A percentile compares a stretch with the other conserved stretches of the same genome.
These are phyloP conservation scores for Synodontis membranacea DNA, from an alignment of 2,113 vertebrate species.

Conservation along the genomic window DNA sequence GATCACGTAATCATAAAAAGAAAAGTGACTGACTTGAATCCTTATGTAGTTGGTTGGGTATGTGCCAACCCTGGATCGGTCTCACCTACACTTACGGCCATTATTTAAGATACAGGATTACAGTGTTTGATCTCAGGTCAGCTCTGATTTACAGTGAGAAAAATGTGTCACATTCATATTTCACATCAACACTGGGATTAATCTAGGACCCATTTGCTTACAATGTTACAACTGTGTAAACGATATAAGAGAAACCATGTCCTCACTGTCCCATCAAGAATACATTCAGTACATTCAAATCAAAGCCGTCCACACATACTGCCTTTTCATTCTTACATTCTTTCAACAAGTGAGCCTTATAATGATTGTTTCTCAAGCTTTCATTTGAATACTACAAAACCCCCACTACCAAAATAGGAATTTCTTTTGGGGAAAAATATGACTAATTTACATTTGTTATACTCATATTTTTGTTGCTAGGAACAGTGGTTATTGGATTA, in stretches of 20 bases:
- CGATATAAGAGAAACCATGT: background rate
- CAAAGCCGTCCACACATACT: background rate
- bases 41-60: background rate
- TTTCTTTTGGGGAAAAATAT: background rate
- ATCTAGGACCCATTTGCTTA: background rate
- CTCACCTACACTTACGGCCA: background rate
- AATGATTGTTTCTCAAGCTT: background rate
- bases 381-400: slow-evolving; percentile 24
- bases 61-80: slow-evolving; percentile 1
- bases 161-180: slow-evolving; percentile 3
- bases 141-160: background rate
- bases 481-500: slow-evolving; percentile 33
- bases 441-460: background rate
- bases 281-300: background rate
- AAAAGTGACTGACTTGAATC: background rate
- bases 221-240: slow-evolving; percentile 30
- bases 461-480: background rate
- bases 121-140: slow-evolving; percentile 8
- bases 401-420: background rate
- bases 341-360: background rate
- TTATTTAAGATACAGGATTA: background rate
- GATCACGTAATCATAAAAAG: background rate
- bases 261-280: background rate
- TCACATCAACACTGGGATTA: slow-evolving; percentile 29
- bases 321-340: background rate